Percentiles rank a stretch among this genome's conserved stretches.
phyloP scores from a whole-genome alignment of 2,113 vertebrate species.

The Tiliqua scincoides region DNA sequence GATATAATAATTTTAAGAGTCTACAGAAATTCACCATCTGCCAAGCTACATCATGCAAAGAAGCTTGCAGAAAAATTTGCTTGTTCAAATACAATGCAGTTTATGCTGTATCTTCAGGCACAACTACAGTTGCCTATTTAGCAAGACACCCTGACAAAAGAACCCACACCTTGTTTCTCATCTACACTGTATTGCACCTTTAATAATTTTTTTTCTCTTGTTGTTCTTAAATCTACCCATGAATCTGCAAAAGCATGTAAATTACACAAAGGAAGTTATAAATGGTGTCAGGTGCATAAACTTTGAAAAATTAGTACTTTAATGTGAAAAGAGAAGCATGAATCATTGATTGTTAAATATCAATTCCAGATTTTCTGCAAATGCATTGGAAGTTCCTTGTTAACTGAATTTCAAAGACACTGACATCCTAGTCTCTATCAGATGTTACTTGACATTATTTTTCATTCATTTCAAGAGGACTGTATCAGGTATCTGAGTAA shows the following conservation, averaged over 20 bases:
- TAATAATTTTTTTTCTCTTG: background rate
- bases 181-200: background rate
- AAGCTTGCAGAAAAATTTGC: fast-evolving
- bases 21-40: background rate
- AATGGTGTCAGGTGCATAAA: background rate
- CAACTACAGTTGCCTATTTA: background rate
- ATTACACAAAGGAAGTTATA: background rate
- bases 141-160: background rate
- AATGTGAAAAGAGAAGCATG: background rate
- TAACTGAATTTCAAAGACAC: background rate
- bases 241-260: background rate
- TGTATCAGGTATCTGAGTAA: background rate
- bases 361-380: background rate
- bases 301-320: background rate
- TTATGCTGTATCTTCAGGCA: constrained; percentile 23
- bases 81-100: background rate
- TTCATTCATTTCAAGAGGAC: background rate
- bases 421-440: background rate
- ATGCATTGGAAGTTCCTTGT: background rate
- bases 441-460: background rate
- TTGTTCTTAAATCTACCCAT: background rate
- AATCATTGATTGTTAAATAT: background rate
- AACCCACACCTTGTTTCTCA: background rate
- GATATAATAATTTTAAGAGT: background rate
- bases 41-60: background rate